Conservation (phyloP, 2,113 vertebrate species). For the Dendropsophus ebraccatus region DNA sequence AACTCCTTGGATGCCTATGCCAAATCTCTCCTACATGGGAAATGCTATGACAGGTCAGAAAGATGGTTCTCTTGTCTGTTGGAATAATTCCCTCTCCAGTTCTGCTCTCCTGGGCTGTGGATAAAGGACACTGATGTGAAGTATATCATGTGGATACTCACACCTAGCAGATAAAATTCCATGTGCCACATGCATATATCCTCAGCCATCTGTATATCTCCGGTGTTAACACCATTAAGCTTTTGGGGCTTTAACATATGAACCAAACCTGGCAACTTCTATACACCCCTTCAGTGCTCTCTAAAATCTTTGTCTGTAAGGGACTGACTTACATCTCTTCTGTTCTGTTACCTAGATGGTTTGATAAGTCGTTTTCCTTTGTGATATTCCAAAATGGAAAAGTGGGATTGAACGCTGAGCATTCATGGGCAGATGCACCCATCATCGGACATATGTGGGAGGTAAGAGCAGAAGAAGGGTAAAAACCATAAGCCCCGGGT, state of each 20-base stretch:
- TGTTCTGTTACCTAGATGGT: conserved; percentile 76
- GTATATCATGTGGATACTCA: neutral
- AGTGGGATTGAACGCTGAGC: conserved; percentile 84
- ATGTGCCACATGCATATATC: neutral
- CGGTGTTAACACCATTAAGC: no score
- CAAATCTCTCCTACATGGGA: conserved; percentile 84
- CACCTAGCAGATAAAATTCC: neutral
- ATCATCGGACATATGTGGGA: conserved; percentile 87
- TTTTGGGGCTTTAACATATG: no score
- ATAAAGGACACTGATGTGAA: neutral
- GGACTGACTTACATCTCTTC: neutral
- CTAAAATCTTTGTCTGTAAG: neutral
- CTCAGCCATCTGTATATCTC: neutral
- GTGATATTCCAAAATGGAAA: conserved; percentile 86
- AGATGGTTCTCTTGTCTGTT: neutral
- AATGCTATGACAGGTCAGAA: conserved; percentile 85
- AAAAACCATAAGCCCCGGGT: neutral
- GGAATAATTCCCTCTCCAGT: no score
- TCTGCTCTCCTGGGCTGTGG: neutral
- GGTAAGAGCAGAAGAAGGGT: conserved; percentile 70
- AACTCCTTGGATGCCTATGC: conserved; percentile 80
- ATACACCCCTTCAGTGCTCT: no score
- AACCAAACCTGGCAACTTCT: no score
- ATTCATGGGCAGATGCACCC: conserved; percentile 88
- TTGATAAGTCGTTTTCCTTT: conserved; percentile 87